Base-by-base conservation (phyloP, 1,140 invertebrate genomes). In the Rhagoletis pomonella region DNA sequence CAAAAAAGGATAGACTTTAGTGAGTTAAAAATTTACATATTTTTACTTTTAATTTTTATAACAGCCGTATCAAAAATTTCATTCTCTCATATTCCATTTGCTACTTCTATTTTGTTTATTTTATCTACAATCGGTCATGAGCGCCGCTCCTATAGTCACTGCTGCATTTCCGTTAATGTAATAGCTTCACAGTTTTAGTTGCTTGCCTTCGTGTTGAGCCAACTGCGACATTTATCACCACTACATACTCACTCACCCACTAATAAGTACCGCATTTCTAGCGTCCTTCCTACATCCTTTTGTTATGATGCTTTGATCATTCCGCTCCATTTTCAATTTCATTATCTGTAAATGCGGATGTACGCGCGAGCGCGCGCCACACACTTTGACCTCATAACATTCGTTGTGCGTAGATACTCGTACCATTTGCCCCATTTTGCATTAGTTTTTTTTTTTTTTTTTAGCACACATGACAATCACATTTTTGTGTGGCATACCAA, bases 291-390 rank as follows among this genome's bases (percentile, higher is more conserved):
- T 81, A 42, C 73, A 29, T 29, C 29, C 73, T 50, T 81, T 81
- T 50, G 73, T 29, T 29, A 81, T 47, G 73, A 55, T n/a, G 12
- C 39, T 47, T 50, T 58, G 44, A 81, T 47, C 47, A 47, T 81
- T 58, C 47, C 47, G 73, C 50, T 55, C 47, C 19, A 81, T 81
- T 81, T 81, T 58, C 73, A 81, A 81, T 81, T 81, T 81, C 73
- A 81, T 81, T 81, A 81, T 81, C 73, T 81, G 73, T 19, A n/a
- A 81, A 55, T 81, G 73, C 44, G 50, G 73, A 42, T 19, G 12
- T 59, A 59, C 4, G 17, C 4, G 17, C 17, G 62, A 29, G 29
- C 29, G 29, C 29, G 29, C 29, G 29, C 17, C 5, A 6, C 5
- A 29, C 29, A 14, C 19, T 19, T 67, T 29, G 29, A 10, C 64